These are phyloP conservation scores for Neosilurus hyrtlii DNA, from an alignment of 2,797 vertebrate species.

Conservation along the genomic window DNA sequence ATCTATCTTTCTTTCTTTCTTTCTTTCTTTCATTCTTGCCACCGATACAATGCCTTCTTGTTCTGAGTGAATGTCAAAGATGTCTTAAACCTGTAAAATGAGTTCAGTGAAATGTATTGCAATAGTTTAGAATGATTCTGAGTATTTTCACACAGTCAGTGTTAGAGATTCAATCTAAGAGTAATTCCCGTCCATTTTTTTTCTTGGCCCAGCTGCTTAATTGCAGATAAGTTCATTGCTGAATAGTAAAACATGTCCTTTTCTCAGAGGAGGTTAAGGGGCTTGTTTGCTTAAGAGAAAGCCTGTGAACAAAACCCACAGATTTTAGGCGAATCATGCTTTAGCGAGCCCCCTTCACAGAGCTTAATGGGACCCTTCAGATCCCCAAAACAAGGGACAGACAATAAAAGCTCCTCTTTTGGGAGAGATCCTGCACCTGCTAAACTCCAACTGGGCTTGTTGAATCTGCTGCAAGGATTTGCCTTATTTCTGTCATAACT, in stretches of 20 bases:
- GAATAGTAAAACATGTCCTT: conserved; percentile 52
- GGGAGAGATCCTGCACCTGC: conserved; percentile 66
- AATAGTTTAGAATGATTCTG: not conserved
- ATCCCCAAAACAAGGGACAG: conserved; percentile 42
- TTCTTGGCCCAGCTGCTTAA: conserved; percentile 7
- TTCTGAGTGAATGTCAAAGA: not conserved
- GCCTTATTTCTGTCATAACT: conserved; percentile 26
- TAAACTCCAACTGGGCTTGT: conserved; percentile 55
- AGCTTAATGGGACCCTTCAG: conserved; percentile 55
- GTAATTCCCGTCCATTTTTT: not conserved
- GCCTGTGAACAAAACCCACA: conserved; percentile 62
- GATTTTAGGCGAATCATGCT: conserved; percentile 59
- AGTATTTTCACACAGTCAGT: not conserved
- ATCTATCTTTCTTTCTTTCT: not conserved
- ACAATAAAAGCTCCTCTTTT: conserved; percentile 54
- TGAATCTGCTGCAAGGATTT: conserved; percentile 48
- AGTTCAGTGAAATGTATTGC: not conserved
- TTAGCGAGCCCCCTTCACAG: conserved; percentile 50
- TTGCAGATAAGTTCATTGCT: conserved; percentile 31
- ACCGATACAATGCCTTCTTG: not conserved
- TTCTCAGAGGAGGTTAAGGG: conserved; percentile 49
- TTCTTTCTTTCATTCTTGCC: not conserved
- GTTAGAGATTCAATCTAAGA: not conserved
- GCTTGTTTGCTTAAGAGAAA: conserved; percentile 60
- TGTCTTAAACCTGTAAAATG: not conserved